Conservation (phyloP, 2,888 invertebrate genomes). For the Latrodectus hesperus region DNA sequence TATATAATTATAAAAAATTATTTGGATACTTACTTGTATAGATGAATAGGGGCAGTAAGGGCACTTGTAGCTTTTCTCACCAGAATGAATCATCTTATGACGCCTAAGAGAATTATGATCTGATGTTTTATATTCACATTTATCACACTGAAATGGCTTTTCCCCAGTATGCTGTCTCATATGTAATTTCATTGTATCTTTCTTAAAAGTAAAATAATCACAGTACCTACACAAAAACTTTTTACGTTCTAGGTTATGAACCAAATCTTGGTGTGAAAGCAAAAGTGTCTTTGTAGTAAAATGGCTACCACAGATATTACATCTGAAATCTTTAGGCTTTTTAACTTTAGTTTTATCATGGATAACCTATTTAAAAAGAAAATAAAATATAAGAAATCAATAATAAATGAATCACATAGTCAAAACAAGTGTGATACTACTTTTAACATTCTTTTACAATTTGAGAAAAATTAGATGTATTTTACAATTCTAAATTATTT, state of each 20-base stretch:
- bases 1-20: too few species aligned
- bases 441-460: too few species aligned
- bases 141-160: constrained; percentile 85
- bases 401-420: not conserved
- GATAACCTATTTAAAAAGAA: constrained; percentile 11
- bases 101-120: constrained; percentile 88
- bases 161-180: constrained; percentile 84
- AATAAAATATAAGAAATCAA: not conserved
- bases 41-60: constrained; percentile 85
- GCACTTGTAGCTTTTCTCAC: constrained; percentile 85
- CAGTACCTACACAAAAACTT: constrained; percentile 83
- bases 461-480: too few species aligned
- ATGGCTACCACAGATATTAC: constrained; percentile 80
- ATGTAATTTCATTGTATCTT: constrained; percentile 82
- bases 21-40: constrained; percentile 76
- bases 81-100: constrained; percentile 85
- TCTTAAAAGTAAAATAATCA: constrained; percentile 81
- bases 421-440: too few species aligned
- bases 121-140: constrained; percentile 83
- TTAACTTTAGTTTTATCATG: constrained; percentile 21
- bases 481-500: too few species aligned
- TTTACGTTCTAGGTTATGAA: constrained; percentile 81
- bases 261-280: constrained; percentile 79
- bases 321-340: constrained; percentile 77
- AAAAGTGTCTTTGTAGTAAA: constrained; percentile 79